Percentiles rank a stretch among this genome's conserved stretches.
phyloP scores from a whole-genome alignment of 2,888 invertebrate genomes.

The Tetanocera ferruginea region DNA sequence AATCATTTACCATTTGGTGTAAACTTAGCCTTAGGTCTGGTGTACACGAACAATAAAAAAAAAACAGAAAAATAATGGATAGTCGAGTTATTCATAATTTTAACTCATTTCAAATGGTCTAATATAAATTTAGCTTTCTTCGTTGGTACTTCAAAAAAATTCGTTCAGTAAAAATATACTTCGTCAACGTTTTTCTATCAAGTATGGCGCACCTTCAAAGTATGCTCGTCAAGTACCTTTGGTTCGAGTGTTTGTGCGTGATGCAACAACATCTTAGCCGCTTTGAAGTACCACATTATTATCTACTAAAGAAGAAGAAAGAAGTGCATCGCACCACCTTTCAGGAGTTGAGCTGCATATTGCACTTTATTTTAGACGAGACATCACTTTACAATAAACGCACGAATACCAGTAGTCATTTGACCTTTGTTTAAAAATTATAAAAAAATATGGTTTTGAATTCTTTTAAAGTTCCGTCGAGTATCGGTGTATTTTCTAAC shows the following conservation, averaged over 20 bases:
- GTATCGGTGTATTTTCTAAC: no score
- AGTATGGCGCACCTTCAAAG: conserved; percentile 23
- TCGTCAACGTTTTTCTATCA: not conserved
- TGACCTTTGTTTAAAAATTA: no score
- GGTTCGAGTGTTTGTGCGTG: conserved; percentile 38
- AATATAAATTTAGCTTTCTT: not conserved
- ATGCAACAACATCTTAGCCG: conserved; percentile 25
- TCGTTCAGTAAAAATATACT: not conserved
- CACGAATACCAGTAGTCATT: no score
- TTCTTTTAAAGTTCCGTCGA: no score
- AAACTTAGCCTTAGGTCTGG: not conserved
- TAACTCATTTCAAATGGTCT: not conserved
- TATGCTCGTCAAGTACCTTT: conserved; percentile 14
- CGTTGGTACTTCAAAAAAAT: no score
- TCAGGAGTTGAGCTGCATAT: not conserved
- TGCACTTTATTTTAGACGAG: not conserved
- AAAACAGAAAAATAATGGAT: no score
- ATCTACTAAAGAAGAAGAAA: conserved; percentile 14
- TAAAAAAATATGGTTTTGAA: no score
- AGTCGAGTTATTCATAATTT: not conserved
- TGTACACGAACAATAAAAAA: no score
- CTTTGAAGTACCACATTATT: conserved; percentile 14
- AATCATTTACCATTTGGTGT: no score
- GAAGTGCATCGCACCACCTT: no score
- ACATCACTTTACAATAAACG: no score